A percentile compares a stretch with the other conserved stretches of the same genome.
phyloP scores from a whole-genome alignment of 2,113 vertebrate genomes.

The Scophthalmus maximus region DNA sequence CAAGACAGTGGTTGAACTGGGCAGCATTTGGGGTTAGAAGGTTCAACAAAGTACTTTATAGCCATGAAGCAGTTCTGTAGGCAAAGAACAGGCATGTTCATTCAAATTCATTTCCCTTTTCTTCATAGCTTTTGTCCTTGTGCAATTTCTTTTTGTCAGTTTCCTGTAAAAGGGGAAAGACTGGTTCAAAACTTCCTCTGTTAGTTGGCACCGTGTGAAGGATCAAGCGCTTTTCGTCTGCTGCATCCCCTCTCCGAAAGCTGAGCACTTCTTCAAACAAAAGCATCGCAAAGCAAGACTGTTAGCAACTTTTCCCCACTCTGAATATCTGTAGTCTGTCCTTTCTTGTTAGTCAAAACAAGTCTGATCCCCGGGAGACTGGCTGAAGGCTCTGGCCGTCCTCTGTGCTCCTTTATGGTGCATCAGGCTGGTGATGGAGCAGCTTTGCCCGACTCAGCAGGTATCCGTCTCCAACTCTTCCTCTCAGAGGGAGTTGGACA shows the following conservation, averaged over 20 bases:
- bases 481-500: slow-evolving; percentile 46
- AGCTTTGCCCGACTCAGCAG: slow-evolving; percentile 65
- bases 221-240: slow-evolving; percentile 41
- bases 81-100: slow-evolving; percentile 7
- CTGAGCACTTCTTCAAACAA: slow-evolving; percentile 49
- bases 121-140: background rate
- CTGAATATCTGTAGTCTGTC: slow-evolving; percentile 27
- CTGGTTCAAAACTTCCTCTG: slow-evolving; percentile 9
- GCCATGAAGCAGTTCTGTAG: background rate
- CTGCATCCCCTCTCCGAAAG: slow-evolving; percentile 23
- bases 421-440: slow-evolving; percentile 61
- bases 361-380: slow-evolving; percentile 32
- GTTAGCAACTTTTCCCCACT: slow-evolving; percentile 28
- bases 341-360: slow-evolving; percentile 52
- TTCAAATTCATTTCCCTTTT: background rate
- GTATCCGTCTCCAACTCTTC: slow-evolving; percentile 40
- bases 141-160: background rate
- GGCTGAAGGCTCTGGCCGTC: slow-evolving; percentile 37
- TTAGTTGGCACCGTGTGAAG: slow-evolving; percentile 29
- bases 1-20: background rate
- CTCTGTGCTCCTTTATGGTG: slow-evolving; percentile 66
- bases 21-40: background rate
- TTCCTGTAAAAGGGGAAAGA: background rate
- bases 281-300: slow-evolving; percentile 31
- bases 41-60: background rate